Conservation (phyloP, 1,140 invertebrate genomes). For the Drosophila nigrodunni region DNA sequence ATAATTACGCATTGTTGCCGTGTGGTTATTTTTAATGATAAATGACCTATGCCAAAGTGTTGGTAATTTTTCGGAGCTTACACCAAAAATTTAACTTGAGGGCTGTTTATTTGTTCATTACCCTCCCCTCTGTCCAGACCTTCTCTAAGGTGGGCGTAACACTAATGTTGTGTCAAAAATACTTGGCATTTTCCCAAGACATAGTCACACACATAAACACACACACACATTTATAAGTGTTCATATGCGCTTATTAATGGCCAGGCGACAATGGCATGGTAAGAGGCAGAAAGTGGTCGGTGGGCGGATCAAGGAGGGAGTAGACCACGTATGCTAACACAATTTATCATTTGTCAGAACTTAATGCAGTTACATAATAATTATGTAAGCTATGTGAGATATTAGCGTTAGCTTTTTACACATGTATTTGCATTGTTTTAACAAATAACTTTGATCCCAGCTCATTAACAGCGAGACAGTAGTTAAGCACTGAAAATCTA, state of each 20-base stretch:
- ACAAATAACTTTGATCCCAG: slow-evolving; percentile 17
- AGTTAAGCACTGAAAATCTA: not conserved
- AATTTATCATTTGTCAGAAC: slow-evolving; percentile 79
- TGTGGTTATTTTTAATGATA: slow-evolving; percentile 81
- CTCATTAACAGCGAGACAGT: slow-evolving; percentile 9
- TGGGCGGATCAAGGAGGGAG: slow-evolving; percentile 11
- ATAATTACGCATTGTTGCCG: slow-evolving; percentile 77
- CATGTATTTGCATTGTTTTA: slow-evolving; percentile 21
- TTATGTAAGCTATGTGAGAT: slow-evolving; percentile 50
- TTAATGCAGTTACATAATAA: slow-evolving; percentile 78
- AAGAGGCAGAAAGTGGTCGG: too few relatives aligned
- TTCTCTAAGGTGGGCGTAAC: slow-evolving; percentile 36
- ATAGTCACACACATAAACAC: slow-evolving; percentile 16
- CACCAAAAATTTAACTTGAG: slow-evolving; percentile 58
- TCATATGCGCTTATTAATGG: slow-evolving; percentile 27
- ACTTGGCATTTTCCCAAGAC: slow-evolving; percentile 47
- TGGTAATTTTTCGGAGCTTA: slow-evolving; percentile 74
- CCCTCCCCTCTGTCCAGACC: not conserved
- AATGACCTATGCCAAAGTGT: slow-evolving; percentile 76
- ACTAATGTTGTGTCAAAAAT: slow-evolving; percentile 78
- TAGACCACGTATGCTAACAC: slow-evolving; percentile 39
- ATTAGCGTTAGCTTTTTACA: not conserved
- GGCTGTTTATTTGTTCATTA: slow-evolving; percentile 65
- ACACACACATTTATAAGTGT: not conserved
- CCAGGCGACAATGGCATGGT: slow-evolving; percentile 5